phyloP scores from a whole-genome alignment of 2,888 invertebrate genomes.

The Allophyes oxyacanthae region DNA sequence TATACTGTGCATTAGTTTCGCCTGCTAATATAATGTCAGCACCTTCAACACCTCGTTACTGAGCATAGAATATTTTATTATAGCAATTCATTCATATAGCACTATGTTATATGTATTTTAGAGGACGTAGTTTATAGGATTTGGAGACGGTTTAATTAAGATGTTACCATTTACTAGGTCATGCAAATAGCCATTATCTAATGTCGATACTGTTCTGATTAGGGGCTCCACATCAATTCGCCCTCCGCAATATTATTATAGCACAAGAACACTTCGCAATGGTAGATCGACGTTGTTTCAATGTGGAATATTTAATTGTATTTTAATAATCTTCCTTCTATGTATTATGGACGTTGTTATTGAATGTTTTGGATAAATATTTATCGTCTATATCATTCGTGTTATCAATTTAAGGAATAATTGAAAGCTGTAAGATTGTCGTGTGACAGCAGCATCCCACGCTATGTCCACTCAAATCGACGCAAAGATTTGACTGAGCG shows the following conservation, averaged over 20 bases:
- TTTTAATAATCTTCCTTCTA: constrained; percentile 60
- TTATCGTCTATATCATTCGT: constrained; percentile 60
- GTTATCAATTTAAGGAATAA: constrained; percentile 63
- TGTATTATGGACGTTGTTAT: constrained; percentile 65
- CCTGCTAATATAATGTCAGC: constrained; percentile 64
- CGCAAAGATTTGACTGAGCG: constrained; percentile 80
- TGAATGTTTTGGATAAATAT: constrained; percentile 64
- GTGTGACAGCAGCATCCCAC: constrained; percentile 83
- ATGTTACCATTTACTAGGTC: constrained; percentile 74
- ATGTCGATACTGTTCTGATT: constrained; percentile 58
- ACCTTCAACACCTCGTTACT: constrained; percentile 39
- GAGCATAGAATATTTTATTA: constrained; percentile 78
- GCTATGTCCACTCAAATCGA: constrained; percentile 81
- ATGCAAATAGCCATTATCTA: constrained; percentile 52
- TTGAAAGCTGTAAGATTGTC: constrained; percentile 69
- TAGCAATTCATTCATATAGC: constrained; percentile 84
- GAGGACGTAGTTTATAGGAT: constrained; percentile 80
- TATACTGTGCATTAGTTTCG: constrained; percentile 83
- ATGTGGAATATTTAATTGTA: constrained; percentile 54
- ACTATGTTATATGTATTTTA: constrained; percentile 72
- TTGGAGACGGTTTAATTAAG: constrained; percentile 77
- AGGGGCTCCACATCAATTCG: constrained; percentile 46
- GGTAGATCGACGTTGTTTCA: constrained; percentile 61
- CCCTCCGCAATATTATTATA: constrained; percentile 65
- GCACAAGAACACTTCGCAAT: constrained; percentile 65